These are phyloP conservation scores for Tokudaia muenninki DNA, from an alignment of 2,797 vertebrate genomes.

Conservation along the genomic window DNA sequence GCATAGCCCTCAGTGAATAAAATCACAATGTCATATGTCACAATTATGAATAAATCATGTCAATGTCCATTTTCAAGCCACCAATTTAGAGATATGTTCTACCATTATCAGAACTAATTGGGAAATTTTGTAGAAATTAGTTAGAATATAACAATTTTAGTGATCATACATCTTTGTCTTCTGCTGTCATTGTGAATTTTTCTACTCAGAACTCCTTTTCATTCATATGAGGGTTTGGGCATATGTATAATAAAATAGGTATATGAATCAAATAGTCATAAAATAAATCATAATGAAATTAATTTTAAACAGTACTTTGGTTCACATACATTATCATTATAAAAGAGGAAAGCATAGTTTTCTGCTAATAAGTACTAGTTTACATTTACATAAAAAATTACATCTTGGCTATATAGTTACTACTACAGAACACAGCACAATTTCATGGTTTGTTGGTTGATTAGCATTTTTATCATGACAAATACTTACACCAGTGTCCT, in stretches of 20 bases:
- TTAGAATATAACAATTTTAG: background rate
- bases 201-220: background rate
- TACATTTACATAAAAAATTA: background rate
- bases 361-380: background rate
- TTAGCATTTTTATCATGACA: background rate
- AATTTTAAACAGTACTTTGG: background rate
- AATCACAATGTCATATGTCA: background rate
- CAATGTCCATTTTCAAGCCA: background rate
- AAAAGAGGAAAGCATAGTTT: background rate
- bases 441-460: background rate
- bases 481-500: background rate
- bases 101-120: background rate
- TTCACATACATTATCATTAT: background rate
- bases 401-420: background rate
- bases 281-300: background rate
- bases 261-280: background rate
- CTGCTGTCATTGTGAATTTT: background rate
- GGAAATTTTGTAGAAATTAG: background rate
- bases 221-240: background rate
- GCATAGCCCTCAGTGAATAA: background rate
- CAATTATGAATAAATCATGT: background rate
- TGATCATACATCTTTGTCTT: background rate
- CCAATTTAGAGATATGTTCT: background rate
- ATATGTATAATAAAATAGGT: background rate
- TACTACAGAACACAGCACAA: background rate